Percentiles rank a stretch among this genome's conserved stretches.
Conservation (phyloP, 2,888 invertebrate species). For the Norana najaformis region DNA sequence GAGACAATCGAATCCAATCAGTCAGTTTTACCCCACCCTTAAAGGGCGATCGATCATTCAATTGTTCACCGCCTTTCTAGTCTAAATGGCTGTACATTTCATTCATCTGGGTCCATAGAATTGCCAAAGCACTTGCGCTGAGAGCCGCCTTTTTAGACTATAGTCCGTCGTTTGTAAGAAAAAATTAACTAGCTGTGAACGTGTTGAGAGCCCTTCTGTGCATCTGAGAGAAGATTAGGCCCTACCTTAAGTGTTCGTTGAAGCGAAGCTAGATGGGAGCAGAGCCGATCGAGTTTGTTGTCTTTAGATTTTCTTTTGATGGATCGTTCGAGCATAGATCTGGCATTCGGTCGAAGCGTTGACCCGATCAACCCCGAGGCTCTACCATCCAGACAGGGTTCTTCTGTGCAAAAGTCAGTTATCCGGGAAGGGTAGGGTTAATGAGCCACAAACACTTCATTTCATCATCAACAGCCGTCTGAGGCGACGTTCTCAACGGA, state of each 20-base stretch:
- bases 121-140: too few species aligned
- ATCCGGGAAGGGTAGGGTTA: neutral
- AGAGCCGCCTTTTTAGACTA: too few species aligned
- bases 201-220: neutral
- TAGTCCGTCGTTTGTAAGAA: neutral
- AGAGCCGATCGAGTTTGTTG: neutral
- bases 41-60: too few species aligned
- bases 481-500: neutral
- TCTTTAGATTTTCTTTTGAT: neutral
- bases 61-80: too few species aligned
- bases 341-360: neutral
- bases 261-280: neutral
- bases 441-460: too few species aligned
- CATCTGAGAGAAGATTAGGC: neutral
- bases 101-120: neutral
- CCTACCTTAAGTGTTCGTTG: neutral
- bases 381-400: neutral
- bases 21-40: too few species aligned
- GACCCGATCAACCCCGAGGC: neutral
- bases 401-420: neutral
- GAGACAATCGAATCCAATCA: too few species aligned
- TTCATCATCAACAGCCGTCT: too few species aligned
- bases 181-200: neutral
- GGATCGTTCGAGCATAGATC: neutral
- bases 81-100: neutral